Conservation (phyloP, 1,140 invertebrate species). For the Cydia amplana region DNA sequence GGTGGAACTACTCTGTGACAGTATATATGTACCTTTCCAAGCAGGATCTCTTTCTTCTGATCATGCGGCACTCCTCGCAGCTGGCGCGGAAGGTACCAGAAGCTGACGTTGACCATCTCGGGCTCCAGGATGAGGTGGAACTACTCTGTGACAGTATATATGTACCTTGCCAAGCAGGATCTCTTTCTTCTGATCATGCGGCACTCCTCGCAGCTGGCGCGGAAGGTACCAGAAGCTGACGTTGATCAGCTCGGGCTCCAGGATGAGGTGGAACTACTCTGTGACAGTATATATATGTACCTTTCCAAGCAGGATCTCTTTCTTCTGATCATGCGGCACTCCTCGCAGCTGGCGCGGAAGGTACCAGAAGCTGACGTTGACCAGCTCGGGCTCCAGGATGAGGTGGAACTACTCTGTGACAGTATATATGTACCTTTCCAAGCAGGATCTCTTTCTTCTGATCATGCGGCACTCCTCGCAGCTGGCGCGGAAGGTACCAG, state of each 20-base stretch:
- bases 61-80: too few species aligned
- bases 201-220: too few species aligned
- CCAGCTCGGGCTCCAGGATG: constrained; percentile 79
- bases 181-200: too few species aligned
- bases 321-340: constrained; percentile 87
- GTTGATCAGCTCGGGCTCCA: constrained; percentile 89
- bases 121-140: too few species aligned
- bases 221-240: too few species aligned
- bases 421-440: constrained; percentile 86
- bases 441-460: constrained; percentile 89
- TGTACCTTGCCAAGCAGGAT: too few species aligned
- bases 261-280: constrained; percentile 90
- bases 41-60: too few species aligned
- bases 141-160: too few species aligned
- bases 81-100: too few species aligned
- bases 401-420: constrained; percentile 82
- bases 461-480: constrained; percentile 87
- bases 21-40: too few species aligned
- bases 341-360: constrained; percentile 91
- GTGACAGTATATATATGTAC: constrained; percentile 75
- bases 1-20: too few species aligned
- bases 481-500: constrained; percentile 96
- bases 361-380: constrained; percentile 98
- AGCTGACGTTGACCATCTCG: too few species aligned
- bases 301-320: constrained; percentile 91